Percentiles rank a stretch among this genome's conserved stretches.
phyloP scores from a whole-genome alignment of 2,113 vertebrate genomes.

The Toxostoma redivivum region DNA sequence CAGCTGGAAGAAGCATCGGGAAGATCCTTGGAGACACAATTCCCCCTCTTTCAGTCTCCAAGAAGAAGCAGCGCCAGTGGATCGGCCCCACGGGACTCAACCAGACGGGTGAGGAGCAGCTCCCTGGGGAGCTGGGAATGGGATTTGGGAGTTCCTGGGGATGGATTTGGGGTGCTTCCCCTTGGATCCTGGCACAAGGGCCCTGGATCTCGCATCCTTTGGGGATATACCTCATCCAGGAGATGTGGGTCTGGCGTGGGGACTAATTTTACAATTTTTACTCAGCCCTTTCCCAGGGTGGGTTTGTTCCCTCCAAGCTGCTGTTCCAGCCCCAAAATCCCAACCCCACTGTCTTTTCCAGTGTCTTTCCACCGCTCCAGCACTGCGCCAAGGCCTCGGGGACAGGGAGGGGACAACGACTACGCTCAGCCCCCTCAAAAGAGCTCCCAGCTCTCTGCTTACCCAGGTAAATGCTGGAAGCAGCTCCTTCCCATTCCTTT shows the following conservation, averaged over 20 bases:
- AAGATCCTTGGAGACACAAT: neutral
- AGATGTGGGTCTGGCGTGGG: rapidly evolving
- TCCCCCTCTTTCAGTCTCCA: slow-evolving; percentile 25
- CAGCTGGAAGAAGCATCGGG: neutral
- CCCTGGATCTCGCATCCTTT: neutral
- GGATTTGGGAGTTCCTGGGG: neutral
- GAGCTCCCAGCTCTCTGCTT: slow-evolving; percentile 32
- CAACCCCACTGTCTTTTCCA: neutral
- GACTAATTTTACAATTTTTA: neutral
- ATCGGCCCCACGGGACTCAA: slow-evolving; percentile 71
- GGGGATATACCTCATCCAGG: neutral
- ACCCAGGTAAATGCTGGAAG: slow-evolving; percentile 40
- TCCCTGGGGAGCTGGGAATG: neutral
- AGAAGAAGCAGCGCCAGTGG: slow-evolving; percentile 74
- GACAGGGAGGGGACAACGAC: slow-evolving; percentile 38
- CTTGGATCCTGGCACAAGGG: neutral
- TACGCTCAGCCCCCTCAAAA: slow-evolving; percentile 53
- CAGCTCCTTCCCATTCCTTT: rapidly evolving
- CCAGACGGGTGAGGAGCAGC: slow-evolving; percentile 62
- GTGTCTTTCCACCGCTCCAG: slow-evolving; percentile 75
- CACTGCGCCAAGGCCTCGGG: neutral
- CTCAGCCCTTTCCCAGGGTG: rapidly evolving
- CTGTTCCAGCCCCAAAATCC: neutral
- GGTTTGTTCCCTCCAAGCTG: rapidly evolving
- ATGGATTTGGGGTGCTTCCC: neutral